phyloP scores from a whole-genome alignment of 2,797 vertebrate genomes.

The Pipistrellus pipistrellus region DNA sequence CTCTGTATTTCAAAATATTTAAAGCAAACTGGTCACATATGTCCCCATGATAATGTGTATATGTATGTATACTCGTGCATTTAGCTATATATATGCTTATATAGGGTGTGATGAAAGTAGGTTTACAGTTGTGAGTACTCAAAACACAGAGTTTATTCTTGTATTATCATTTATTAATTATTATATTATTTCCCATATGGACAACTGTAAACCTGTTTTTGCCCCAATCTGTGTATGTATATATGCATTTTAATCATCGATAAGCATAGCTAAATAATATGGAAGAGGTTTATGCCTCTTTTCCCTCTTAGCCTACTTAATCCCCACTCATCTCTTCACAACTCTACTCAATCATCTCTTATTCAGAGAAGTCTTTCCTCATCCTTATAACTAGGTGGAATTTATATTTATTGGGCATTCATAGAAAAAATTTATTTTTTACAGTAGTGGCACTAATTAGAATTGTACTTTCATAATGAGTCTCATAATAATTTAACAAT shows the following conservation, averaged over 20 bases:
- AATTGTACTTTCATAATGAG: constrained; percentile 31
- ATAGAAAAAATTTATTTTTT: constrained; percentile 45
- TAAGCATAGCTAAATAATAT: neutral
- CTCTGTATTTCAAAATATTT: neutral
- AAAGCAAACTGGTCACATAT: neutral
- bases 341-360: neutral
- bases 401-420: neutral
- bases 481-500: neutral
- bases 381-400: neutral
- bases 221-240: neutral
- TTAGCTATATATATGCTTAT: too few species aligned
- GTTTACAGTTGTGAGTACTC: neutral
- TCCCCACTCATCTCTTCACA: neutral
- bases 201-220: neutral
- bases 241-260: neutral
- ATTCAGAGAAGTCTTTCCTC: neutral
- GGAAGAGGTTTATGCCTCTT: neutral
- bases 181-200: neutral
- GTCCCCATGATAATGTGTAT: neutral
- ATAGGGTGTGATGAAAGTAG: neutral
- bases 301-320: neutral
- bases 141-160: neutral
- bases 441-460: neutral
- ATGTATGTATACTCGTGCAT: neutral
- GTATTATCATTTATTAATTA: neutral